A percentile compares a stretch with the other conserved stretches of the same genome.
Conservation (phyloP, 1,140 invertebrate species). For the Polypedilum pembai region DNA sequence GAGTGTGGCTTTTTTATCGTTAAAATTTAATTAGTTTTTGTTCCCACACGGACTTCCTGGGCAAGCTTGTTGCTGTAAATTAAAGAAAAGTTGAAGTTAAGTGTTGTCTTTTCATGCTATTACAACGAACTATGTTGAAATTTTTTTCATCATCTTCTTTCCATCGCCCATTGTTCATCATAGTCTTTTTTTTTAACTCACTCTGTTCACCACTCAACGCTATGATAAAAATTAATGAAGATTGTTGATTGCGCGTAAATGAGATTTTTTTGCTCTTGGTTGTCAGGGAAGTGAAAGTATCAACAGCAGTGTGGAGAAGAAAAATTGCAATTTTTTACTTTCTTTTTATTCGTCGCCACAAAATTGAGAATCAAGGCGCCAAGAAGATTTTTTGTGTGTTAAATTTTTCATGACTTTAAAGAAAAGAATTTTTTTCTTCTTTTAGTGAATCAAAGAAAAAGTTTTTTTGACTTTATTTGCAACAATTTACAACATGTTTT, state of each 20-base stretch:
- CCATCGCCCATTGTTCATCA: neutral
- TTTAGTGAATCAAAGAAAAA: too few species aligned
- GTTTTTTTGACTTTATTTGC: too few species aligned
- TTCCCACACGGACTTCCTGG: neutral
- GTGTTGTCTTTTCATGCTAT: neutral
- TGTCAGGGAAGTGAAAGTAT: neutral
- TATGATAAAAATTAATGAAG: neutral
- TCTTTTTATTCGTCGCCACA: too few species aligned
- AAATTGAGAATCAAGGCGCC: too few species aligned
- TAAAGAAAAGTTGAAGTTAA: neutral
- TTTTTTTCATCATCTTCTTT: neutral
- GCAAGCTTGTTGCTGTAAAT: neutral
- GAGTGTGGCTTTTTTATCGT: neutral
- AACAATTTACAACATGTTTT: too few species aligned
- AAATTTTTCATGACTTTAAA: too few species aligned
- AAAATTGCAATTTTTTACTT: too few species aligned
- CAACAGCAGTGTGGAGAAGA: too few species aligned
- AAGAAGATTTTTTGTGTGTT: too few species aligned
- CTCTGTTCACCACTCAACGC: neutral
- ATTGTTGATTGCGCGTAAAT: conserved; percentile 17
- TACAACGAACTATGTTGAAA: neutral
- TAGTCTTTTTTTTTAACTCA: neutral
- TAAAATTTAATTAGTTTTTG: conserved; percentile 10
- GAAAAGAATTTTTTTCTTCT: too few species aligned
- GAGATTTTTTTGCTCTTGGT: neutral